Percentiles rank a stretch among this genome's conserved stretches.
Evolutionary conservation across 2,888 invertebrate genomes (phyloP).

Genomic region (Amorpha juglandis): DNA sequence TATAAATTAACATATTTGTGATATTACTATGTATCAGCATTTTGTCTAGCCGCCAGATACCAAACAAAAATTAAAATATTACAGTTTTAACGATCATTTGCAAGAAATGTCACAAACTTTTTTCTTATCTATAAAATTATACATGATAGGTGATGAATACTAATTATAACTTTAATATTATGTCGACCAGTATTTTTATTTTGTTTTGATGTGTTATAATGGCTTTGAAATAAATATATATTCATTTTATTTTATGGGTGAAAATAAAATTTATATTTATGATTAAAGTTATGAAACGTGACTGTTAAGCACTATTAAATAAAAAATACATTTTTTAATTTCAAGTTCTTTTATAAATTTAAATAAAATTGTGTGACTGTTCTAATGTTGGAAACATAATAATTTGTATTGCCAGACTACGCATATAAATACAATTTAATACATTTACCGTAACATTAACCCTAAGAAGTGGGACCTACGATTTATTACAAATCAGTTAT

Average conservation of each 20-base stretch:
- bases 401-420: no score
- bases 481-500: slow-evolving; percentile 23
- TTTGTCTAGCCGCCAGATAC: no score
- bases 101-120: not conserved
- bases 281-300: not conserved
- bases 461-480: not conserved
- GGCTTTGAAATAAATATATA: not conserved
- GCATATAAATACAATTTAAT: not conserved
- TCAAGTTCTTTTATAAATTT: no score
- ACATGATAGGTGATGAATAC: slow-evolving; percentile 1
- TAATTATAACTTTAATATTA: not conserved
- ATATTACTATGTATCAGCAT: no score
- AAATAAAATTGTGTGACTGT: not conserved
- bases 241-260: not conserved
- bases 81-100: not conserved
- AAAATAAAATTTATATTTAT: slow-evolving; percentile 3
- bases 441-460: slow-evolving; percentile 9
- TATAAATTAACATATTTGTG: no score
- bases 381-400: not conserved
- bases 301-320: not conserved
- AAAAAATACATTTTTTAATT: not conserved
- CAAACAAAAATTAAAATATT: not conserved
- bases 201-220: slow-evolving; percentile 5
- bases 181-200: not conserved
- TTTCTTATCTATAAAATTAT: not conserved